Evolutionary conservation across 2,888 invertebrate species (phyloP), one percentile per base, ranked within the genome.

Genomic region (Lithophane ornitopus): DNA sequence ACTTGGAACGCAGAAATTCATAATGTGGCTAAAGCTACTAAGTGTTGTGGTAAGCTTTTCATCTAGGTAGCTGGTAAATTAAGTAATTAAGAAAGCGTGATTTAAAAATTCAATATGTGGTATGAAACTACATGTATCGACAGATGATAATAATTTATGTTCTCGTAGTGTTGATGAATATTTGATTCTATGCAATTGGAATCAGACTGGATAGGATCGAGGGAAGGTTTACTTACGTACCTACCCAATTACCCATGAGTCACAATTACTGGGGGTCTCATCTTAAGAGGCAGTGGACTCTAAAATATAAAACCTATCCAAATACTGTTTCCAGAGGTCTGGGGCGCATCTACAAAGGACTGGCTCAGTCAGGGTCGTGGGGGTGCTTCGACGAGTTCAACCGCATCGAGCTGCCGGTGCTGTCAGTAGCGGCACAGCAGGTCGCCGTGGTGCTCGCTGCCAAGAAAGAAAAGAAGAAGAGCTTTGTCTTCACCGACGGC

Each of bases 311-410:
- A 74, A 28, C 41, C n/a, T 16, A 28, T 41, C 26, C 3, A 28
- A 52, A 52, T 44, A 28, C 9, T 26, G 19, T 34, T 86, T 84
- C 8, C 91, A 98, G 99, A 93, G 99, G 99, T 49, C 96, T 99
- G 14, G 99, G 99, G 2, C 97, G 99, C 84, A 99, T 99, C 89
- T 99, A 99, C 94, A 99, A 99, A 97, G 99, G 99, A 39, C 95
- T 99, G 69, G 98, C 99, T 0, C 99, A 99, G 94, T 99, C 99
- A 9, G 99, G 99, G 3, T 98, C 99, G 0, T 99, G 99, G 99
- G 99, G 99, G 2, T 99, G 99, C 91, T 99, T 99, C 93, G 99
- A 99, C 93, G 99, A 99, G 96, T 99, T 99, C 95, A 99, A 99
- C 94, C 97, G 98, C 49, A 99, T 99, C 79, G 99, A 99, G 93